Percentiles rank a stretch among this genome's conserved stretches.
Evolutionary conservation across 2,888 invertebrate genomes (phyloP).

Genomic region (Sipunculus nudus): DNA sequence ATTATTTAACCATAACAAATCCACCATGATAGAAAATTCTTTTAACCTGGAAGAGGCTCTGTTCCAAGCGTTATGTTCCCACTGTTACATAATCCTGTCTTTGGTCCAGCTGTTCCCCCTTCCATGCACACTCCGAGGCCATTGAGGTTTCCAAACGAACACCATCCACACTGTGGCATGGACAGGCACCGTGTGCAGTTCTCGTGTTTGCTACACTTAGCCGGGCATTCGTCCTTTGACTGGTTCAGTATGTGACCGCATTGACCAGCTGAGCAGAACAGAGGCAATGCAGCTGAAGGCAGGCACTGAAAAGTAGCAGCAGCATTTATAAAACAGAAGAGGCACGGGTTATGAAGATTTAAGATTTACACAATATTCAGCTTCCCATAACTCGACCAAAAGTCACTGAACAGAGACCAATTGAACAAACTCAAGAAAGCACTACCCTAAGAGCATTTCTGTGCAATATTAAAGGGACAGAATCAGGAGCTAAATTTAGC

Average conservation of each 20-base stretch:
- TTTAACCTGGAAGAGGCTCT: conserved; percentile 42
- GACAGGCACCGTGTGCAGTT: conserved; percentile 88
- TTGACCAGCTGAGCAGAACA: conserved; percentile 89
- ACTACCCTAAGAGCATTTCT: too few relatives aligned
- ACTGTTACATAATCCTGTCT: conserved; percentile 40
- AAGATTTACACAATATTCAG: too few relatives aligned
- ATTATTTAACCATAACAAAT: too few relatives aligned
- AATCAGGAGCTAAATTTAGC: too few relatives aligned
- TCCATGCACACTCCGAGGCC: conserved; percentile 84
- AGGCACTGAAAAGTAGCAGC: conserved; percentile 73
- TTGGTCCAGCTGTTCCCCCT: conserved; percentile 77
- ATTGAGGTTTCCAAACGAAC: conserved; percentile 72
- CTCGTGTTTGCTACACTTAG: conserved; percentile 81
- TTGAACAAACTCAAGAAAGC: too few relatives aligned
- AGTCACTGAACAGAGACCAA: too few relatives aligned
- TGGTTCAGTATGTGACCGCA: conserved; percentile 75
- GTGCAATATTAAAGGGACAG: too few relatives aligned
- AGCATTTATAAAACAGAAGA: too few relatives aligned
- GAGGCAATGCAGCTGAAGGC: conserved; percentile 84
- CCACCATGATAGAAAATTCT: too few relatives aligned
- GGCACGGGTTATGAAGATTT: too few relatives aligned
- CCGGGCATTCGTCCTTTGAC: conserved; percentile 79
- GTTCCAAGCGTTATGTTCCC: conserved; percentile 42
- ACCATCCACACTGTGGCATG: conserved; percentile 95
- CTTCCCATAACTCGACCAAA: too few relatives aligned